phyloP scores from a whole-genome alignment of 2,797 vertebrate genomes.

The Eremophila alpestris region DNA sequence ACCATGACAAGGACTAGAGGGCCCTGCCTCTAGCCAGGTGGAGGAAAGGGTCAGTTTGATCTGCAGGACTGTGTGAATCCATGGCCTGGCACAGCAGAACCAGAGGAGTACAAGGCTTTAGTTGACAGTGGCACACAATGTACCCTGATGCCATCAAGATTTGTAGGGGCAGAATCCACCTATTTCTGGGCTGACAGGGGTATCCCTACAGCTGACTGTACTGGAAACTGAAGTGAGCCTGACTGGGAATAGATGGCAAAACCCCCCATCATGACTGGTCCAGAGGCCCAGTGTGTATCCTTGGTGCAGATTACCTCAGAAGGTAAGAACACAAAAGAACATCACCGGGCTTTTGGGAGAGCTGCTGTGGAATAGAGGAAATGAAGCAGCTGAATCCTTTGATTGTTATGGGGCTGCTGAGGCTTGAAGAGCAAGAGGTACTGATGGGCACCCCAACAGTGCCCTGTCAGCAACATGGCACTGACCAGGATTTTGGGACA shows the following conservation, averaged over 20 bases:
- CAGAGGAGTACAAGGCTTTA: not conserved
- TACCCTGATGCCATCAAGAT: not conserved
- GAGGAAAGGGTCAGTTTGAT: not conserved
- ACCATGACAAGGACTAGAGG: not conserved
- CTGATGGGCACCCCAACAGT: not conserved
- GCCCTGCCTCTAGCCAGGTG: not conserved
- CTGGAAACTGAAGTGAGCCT: not conserved
- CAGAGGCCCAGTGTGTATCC: not conserved
- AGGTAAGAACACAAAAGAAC: not conserved
- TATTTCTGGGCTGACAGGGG: not conserved
- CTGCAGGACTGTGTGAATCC: not conserved
- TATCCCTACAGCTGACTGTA: not conserved
- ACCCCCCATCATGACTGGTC: not conserved
- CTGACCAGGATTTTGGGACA: accelerated
- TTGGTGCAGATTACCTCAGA: not conserved
- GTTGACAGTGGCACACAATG: not conserved
- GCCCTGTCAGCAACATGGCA: not conserved
- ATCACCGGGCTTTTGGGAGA: not conserved
- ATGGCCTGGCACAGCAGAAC: not conserved
- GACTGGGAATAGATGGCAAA: not conserved
- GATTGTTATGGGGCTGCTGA: not conserved
- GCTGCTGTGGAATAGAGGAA: not conserved
- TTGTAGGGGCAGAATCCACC: not conserved
- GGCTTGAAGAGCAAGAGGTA: not conserved
- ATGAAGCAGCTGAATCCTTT: not conserved